phyloP scores from a whole-genome alignment of 2,113 vertebrate genomes.

The Phylloscopus whistleri region DNA sequence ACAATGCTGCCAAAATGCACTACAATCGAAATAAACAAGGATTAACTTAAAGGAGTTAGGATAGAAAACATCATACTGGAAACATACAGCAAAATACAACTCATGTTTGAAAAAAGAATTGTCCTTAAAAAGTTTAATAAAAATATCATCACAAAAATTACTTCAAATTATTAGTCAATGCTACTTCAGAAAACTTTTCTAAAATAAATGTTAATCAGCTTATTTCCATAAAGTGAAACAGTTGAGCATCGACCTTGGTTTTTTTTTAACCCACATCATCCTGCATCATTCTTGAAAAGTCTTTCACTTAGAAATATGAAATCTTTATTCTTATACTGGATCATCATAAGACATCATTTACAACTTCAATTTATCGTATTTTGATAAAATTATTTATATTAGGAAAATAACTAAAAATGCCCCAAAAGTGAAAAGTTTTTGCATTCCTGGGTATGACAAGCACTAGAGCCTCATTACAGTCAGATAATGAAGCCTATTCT shows the following conservation, averaged over 20 bases:
- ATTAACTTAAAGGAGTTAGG: not conserved
- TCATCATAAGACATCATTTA: not conserved
- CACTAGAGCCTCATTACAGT: not conserved
- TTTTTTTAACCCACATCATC: not conserved
- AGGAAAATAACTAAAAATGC: not conserved
- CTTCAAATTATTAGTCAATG: not conserved
- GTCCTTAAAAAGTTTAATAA: not conserved
- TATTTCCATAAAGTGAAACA: not conserved
- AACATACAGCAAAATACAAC: not conserved
- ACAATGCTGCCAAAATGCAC: not conserved
- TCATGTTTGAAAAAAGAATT: not conserved
- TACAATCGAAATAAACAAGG: not conserved
- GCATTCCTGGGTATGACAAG: not conserved
- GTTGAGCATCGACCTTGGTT: not conserved
- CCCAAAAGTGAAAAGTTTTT: not conserved
- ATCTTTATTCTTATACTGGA: not conserved
- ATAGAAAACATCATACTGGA: not conserved
- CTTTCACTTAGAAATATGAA: not conserved
- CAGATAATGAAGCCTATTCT: not conserved
- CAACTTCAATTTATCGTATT: not conserved
- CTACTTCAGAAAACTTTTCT: not conserved
- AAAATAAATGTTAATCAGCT: not conserved
- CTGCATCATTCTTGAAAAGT: not conserved
- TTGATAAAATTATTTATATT: not conserved
- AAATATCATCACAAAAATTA: not conserved